A percentile compares a stretch with the other conserved stretches of the same genome.
Conservation (phyloP, 2,888 invertebrate species). For the Hybos culiciformis region DNA sequence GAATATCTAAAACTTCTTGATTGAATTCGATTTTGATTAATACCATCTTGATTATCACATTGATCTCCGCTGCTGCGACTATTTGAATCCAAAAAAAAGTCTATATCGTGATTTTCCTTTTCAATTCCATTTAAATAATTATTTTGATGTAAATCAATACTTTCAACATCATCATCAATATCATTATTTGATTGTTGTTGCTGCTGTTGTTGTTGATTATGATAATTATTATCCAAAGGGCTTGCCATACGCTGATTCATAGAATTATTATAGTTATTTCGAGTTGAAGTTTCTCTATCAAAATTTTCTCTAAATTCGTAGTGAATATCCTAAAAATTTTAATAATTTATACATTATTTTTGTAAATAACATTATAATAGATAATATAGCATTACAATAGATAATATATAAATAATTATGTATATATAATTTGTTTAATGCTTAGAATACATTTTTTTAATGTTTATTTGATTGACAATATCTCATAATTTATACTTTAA, state of each 20-base stretch:
- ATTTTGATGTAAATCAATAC: constrained; percentile 7
- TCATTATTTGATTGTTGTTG: constrained; percentile 21
- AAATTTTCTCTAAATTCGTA: constrained; percentile 14
- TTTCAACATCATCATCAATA: constrained; percentile 22
- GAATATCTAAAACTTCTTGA: constrained; percentile 77
- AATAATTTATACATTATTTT: no score
- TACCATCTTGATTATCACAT: constrained; percentile 31
- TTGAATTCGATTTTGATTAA: constrained; percentile 39
- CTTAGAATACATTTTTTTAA: no score
- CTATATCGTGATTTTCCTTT: constrained; percentile 27
- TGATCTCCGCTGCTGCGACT: constrained; percentile 35
- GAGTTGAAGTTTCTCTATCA: constrained; percentile 5
- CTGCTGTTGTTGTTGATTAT: background rate
- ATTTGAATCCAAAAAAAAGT: constrained; percentile 35
- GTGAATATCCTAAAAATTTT: constrained; percentile 17
- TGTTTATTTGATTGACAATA: no score
- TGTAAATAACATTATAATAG: no score
- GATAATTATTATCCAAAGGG: constrained; percentile 8
- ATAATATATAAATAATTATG: no score
- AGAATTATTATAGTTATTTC: constrained; percentile 10
- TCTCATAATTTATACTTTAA: no score
- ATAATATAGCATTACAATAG: no score
- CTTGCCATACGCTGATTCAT: constrained; percentile 15
- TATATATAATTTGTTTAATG: no score
- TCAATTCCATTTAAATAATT: constrained; percentile 9